Evolutionary conservation across 1,140 invertebrate species (phyloP).

Genomic region (Meloidogyne floridensis): DNA sequence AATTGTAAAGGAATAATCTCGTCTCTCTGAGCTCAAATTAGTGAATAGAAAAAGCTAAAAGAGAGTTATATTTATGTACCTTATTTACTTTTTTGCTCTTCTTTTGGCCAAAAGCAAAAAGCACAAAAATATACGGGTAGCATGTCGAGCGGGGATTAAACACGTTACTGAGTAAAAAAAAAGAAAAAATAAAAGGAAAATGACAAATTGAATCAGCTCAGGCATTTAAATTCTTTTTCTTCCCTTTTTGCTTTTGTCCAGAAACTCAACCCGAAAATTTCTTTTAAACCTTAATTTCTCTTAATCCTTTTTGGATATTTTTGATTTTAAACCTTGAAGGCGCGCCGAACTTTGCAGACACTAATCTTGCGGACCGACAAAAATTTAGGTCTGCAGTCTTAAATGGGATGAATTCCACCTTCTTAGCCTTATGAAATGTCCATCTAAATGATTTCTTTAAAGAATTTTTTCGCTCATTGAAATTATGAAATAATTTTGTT

Average conservation of each 20-base stretch:
- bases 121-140: neutral
- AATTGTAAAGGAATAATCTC: neutral
- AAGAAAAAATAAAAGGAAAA: neutral
- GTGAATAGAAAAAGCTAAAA: neutral
- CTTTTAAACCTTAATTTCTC: neutral
- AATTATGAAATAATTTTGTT: too few species aligned
- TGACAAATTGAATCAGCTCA: slow-evolving; percentile 3
- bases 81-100: neutral
- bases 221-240: neutral
- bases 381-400: too few species aligned
- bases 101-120: slow-evolving; percentile 4
- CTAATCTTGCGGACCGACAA: too few species aligned
- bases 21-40: neutral
- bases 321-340: neutral
- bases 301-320: neutral
- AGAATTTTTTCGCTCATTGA: too few species aligned
- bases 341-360: too few species aligned
- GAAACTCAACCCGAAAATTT: neutral
- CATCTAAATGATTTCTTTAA: too few species aligned
- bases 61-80: neutral
- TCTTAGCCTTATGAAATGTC: too few species aligned
- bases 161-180: neutral
- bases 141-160: slow-evolving; percentile 24
- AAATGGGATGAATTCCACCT: too few species aligned
- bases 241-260: neutral